These are phyloP conservation scores for Hesperophylax magnus DNA, from an alignment of 1,140 invertebrate genomes.

Conservation along the genomic window DNA sequence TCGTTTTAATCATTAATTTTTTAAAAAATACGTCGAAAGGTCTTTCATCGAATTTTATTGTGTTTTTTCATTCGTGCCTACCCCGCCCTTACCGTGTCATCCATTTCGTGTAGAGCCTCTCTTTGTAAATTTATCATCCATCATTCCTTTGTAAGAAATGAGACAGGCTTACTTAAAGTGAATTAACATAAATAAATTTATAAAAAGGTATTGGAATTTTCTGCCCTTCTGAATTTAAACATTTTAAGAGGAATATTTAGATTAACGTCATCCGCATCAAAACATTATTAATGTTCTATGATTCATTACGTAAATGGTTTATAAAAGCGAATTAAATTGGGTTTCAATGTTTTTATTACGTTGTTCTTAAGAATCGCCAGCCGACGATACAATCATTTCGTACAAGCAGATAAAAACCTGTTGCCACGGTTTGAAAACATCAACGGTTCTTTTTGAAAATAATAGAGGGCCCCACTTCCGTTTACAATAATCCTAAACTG, in stretches of 20 bases:
- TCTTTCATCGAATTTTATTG: neutral
- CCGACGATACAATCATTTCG: neutral
- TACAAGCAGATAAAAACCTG: no score
- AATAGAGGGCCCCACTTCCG: no score
- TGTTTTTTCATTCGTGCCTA: neutral
- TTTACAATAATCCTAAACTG: no score
- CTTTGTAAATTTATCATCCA: slow-evolving; percentile 18
- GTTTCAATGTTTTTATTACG: no score
- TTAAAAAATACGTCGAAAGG: no score
- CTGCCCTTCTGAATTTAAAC: neutral
- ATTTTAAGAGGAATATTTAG: neutral
- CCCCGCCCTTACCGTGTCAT: neutral
- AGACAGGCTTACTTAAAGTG: slow-evolving; percentile 17
- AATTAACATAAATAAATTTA: slow-evolving; percentile 31
- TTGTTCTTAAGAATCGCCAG: no score
- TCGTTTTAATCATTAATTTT: no score
- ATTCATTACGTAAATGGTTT: no score
- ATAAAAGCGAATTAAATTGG: no score
- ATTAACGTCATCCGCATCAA: slow-evolving; percentile 9
- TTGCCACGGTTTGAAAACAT: no score
- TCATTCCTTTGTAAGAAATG: slow-evolving; percentile 15
- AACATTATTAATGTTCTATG: neutral
- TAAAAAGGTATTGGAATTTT: slow-evolving; percentile 31
- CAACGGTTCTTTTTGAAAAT: no score
- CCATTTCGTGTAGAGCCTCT: slow-evolving; percentile 9